phyloP scores from a whole-genome alignment of 53 echinoderm and acorn worm genomes.

The Glandiceps talaboti region DNA sequence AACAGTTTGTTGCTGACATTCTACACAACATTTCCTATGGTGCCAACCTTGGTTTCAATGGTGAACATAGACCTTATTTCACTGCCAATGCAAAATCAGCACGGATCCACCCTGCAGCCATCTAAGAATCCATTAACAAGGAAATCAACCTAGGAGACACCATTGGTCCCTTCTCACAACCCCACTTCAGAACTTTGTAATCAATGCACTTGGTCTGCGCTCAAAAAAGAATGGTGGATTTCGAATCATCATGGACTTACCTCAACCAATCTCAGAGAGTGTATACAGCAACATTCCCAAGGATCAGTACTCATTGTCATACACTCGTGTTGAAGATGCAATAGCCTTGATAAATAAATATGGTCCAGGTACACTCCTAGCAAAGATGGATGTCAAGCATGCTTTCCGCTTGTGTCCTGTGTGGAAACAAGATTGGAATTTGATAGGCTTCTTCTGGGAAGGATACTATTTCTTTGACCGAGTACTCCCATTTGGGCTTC shows the following conservation, averaged over 20 bases:
- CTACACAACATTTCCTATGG: background rate
- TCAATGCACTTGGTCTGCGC: background rate
- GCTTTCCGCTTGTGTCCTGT: background rate
- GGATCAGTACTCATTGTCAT: background rate
- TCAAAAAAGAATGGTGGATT: background rate
- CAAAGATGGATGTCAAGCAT: background rate
- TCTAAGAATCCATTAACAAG: background rate
- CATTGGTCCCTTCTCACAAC: background rate
- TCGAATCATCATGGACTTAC: background rate
- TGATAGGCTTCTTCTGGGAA: background rate
- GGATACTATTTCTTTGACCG: background rate
- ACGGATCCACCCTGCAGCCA: background rate
- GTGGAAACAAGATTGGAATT: background rate
- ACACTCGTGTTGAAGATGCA: background rate
- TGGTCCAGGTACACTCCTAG: background rate
- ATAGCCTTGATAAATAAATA: background rate
- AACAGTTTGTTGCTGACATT: background rate
- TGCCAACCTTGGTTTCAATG: background rate
- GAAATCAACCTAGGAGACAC: background rate
- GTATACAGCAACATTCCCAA: background rate
- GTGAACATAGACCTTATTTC: background rate
- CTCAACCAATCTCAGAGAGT: background rate
- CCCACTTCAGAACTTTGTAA: background rate
- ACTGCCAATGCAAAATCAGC: background rate
- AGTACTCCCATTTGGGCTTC: background rate